Evolutionary conservation across 2,113 vertebrate genomes (phyloP).

Genomic region (Xenopus borealis): DNA sequence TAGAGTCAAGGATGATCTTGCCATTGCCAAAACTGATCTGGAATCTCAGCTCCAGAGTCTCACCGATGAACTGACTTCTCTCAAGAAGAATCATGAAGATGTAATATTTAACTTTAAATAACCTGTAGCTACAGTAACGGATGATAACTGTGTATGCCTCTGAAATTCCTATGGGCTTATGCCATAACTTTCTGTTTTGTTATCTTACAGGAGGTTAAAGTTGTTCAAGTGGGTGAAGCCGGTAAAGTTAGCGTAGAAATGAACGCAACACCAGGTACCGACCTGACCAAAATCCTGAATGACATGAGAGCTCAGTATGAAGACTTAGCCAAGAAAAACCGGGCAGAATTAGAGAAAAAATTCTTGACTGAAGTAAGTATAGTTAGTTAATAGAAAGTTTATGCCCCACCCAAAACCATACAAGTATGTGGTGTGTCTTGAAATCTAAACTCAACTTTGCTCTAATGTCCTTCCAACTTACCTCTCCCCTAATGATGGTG

Average conservation of each 20-base stretch:
- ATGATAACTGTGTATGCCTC: too few species aligned
- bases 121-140: too few species aligned
- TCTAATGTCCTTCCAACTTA: too few species aligned
- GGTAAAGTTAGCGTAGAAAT: slow-evolving; percentile 60
- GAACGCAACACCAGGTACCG: slow-evolving; percentile 48
- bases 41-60: slow-evolving; percentile 61
- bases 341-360: slow-evolving; percentile 56
- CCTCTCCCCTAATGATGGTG: too few species aligned
- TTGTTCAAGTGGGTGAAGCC: slow-evolving; percentile 25
- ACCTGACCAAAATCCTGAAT: slow-evolving; percentile 54
- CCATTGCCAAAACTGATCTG: slow-evolving; percentile 70
- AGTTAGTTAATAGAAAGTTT: background rate
- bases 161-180: too few species aligned
- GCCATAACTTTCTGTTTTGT: background rate
- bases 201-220: slow-evolving; percentile 54
- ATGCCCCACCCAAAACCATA: too few species aligned
- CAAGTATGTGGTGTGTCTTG: too few species aligned
- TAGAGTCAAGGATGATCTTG: slow-evolving; percentile 62
- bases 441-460: too few species aligned
- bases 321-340: slow-evolving; percentile 54
- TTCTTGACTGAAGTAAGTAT: slow-evolving; percentile 60
- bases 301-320: slow-evolving; percentile 66
- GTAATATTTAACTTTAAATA: slow-evolving; percentile 45
- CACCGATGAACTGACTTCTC: slow-evolving; percentile 62
- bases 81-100: slow-evolving; percentile 64